Base-by-base conservation (phyloP, 2,888 invertebrate genomes). In the Drosophila hamatofila region DNA sequence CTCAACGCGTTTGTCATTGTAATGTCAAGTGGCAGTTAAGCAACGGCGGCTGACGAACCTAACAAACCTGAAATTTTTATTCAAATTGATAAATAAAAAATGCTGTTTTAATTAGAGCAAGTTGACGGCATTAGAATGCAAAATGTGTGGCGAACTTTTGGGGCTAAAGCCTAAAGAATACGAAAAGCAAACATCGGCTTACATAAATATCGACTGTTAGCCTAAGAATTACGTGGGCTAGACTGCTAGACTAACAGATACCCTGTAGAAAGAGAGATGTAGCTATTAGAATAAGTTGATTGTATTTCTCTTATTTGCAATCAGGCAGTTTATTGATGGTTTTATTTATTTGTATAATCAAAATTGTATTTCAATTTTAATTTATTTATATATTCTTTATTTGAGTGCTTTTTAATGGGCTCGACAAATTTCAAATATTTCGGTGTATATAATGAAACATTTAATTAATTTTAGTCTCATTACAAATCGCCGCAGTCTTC, bases 401-500 rank as follows among this genome's bases (percentile, higher is more conserved):
- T 9, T 23, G 9, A 25, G 16, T 25, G 25, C 25, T 3, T 25
- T 46, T 46, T 16, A 16, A n/a, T 2, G 16, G 2, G 0, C n/a
- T 9, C 3, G n/a, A n/a, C 11, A n/a, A n/a, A 25, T 27, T 27
- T 9, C 6, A 42, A 42, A 12, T 21, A 42, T 12, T 21, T 11
- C 2, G 8, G 3, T 11, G 12, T 35, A 23, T 3, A 44, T 23
- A 8, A 27, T 48, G 8, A 27, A 11, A 2, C 2, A n/a, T 48
- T 27, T n/a, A 48, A 6, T n/a, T n/a, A n/a, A 5, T 48, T 16
- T 16, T 4, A 8, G 1, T 5, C 30, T 0, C 18, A 18, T 68
- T 73, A 86, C 67, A 97, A 94, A 94, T 97, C 96, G 92, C 98
- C 98, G 93, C 95, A 96, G 89, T 97, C 95, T 59, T 95, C 94